Conservation (phyloP, 92 coral and sea anemone species). For the Blastomussa wellsi region DNA sequence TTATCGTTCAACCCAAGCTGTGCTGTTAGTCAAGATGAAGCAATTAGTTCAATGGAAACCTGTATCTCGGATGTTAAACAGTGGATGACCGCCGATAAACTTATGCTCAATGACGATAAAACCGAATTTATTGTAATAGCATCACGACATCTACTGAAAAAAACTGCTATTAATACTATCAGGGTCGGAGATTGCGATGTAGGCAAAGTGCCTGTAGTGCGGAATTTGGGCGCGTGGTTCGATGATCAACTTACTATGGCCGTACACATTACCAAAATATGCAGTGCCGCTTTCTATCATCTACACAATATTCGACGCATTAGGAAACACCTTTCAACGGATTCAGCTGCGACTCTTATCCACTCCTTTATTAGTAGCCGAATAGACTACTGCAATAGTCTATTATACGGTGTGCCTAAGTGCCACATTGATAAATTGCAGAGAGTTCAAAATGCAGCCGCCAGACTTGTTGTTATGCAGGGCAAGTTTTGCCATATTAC, state of each 20-base stretch:
- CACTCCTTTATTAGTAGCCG: slow-evolving; percentile 40
- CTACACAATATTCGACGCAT: slow-evolving; percentile 35
- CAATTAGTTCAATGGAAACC: no score
- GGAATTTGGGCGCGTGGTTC: slow-evolving; percentile 50
- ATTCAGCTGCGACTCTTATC: slow-evolving; percentile 33
- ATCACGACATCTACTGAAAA: not conserved
- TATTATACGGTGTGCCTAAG: no score
- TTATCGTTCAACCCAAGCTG: no score
- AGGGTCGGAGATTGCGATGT: slow-evolving; percentile 21
- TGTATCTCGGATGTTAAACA: no score
- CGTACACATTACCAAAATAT: slow-evolving; percentile 39
- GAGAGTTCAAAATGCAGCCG: no score
- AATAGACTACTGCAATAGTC: slow-evolving; percentile 42
- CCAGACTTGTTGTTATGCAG: no score
- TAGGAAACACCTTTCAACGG: no score
- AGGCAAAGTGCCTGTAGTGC: slow-evolving; percentile 5
- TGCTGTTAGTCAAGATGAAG: no score
- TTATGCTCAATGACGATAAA: no score
- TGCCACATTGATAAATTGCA: no score
- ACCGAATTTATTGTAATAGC: slow-evolving; percentile 9
- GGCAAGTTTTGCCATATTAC: no score
- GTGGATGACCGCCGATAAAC: no score
- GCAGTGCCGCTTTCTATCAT: slow-evolving; percentile 43
- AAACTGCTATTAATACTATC: slow-evolving; percentile 11
- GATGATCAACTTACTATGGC: slow-evolving; percentile 41